Conservation (phyloP, 2,113 vertebrate genomes). For the Saccopteryx bilineata region DNA sequence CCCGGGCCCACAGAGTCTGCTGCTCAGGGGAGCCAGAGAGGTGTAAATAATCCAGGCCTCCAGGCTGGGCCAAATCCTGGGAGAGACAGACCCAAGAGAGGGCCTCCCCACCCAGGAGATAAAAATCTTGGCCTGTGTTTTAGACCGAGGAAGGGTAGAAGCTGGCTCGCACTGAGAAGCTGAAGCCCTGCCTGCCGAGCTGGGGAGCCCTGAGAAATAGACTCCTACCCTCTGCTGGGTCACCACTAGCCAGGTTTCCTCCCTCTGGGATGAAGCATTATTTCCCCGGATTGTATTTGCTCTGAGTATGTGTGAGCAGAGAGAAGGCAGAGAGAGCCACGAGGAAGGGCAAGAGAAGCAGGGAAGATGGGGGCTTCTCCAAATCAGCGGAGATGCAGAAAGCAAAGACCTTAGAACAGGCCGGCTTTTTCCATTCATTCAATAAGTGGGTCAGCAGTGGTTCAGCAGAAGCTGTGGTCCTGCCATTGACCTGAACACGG, state of each 20-base stretch:
- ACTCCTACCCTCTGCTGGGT: not conserved
- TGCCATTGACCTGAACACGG: not conserved
- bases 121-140: constrained; percentile 54
- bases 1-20: constrained; percentile 62
- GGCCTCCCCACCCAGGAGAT: constrained; percentile 57
- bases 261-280: not conserved
- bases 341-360: not conserved
- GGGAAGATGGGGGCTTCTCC: not conserved
- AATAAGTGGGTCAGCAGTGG: not conserved
- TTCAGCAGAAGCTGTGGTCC: not conserved
- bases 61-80: constrained; percentile 54
- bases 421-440: not conserved
- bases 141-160: not conserved
- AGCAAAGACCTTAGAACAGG: not conserved
- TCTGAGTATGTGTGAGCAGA: not conserved
- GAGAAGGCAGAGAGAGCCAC: not conserved
- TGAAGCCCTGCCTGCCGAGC: not conserved
- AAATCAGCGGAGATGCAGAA: not conserved
- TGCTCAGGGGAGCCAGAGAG: constrained; percentile 71
- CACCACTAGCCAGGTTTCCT: not conserved
- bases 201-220: not conserved
- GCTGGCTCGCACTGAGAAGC: not conserved
- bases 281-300: not conserved
- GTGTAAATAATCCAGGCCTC: constrained; percentile 82
- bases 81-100: constrained; percentile 64